These are phyloP conservation scores for Aphelocoma californica DNA, from an alignment of 2,797 vertebrate species.

Conservation along the genomic window DNA sequence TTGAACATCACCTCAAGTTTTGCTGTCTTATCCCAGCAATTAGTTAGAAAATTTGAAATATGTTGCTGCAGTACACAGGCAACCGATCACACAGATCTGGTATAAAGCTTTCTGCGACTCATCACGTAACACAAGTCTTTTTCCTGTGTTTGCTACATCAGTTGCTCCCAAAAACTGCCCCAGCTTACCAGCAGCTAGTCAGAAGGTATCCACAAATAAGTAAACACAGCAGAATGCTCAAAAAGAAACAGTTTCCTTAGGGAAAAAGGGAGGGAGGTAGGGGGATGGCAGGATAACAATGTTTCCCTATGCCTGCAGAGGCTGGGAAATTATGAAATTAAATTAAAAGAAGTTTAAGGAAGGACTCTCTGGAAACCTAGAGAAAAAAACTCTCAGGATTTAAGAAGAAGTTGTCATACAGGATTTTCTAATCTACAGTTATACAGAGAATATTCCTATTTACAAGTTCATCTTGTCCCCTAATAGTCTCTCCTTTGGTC, in stretches of 20 bases:
- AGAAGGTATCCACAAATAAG: neutral
- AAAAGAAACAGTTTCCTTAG: neutral
- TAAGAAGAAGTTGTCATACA: neutral
- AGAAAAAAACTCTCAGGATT: neutral
- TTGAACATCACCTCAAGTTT: neutral
- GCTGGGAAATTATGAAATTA: neutral
- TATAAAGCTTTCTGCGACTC: neutral
- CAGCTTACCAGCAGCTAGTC: neutral
- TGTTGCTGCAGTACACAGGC: neutral
- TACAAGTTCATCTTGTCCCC: neutral
- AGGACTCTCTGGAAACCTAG: neutral
- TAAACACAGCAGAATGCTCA: neutral
- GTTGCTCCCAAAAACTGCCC: neutral
- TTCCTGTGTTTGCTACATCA: neutral
- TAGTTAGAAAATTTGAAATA: neutral
- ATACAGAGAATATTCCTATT: neutral
- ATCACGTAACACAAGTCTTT: neutral
- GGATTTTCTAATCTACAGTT: neutral
- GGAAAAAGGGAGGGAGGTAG: neutral
- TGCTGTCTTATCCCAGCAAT: neutral
- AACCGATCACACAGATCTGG: neutral
- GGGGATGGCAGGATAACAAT: neutral
- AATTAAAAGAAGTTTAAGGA: neutral
- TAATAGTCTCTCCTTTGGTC: neutral
- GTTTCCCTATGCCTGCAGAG: neutral